Conservation (phyloP, 2,888 invertebrate genomes). For the Ryuthela nishihirai region DNA sequence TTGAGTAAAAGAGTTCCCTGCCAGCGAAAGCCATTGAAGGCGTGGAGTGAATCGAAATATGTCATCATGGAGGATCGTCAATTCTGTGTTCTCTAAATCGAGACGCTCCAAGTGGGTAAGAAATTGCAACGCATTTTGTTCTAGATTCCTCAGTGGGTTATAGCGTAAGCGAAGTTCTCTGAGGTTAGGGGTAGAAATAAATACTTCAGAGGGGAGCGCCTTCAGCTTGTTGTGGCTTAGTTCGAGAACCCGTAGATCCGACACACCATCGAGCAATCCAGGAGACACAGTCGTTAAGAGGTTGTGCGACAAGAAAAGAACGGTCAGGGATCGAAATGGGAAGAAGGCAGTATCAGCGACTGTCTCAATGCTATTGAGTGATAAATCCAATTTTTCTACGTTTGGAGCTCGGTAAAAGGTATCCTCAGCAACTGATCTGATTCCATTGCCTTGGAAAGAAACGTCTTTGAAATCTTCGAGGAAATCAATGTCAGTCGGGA, state of each 20-base stretch:
- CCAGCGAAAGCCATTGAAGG: slow-evolving; percentile 15
- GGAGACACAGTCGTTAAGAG: slow-evolving; percentile 2
- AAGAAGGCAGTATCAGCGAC: slow-evolving; percentile 18
- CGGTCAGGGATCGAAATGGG: slow-evolving; percentile 6
- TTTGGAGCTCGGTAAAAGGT: slow-evolving; percentile 11
- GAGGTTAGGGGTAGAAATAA: slow-evolving; percentile 3
- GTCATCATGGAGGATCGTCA: slow-evolving; percentile 8
- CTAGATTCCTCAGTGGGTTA: slow-evolving; percentile 20
- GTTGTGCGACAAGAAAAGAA: slow-evolving; percentile 20
- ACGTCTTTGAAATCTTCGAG: not conserved
- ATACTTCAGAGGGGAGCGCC: not conserved
- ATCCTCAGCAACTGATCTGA: not conserved
- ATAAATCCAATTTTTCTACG: slow-evolving; percentile 18
- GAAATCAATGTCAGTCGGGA: slow-evolving; percentile 8
- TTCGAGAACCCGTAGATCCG: slow-evolving; percentile 31
- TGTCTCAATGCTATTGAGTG: slow-evolving; percentile 4
- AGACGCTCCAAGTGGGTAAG: slow-evolving; percentile 17
- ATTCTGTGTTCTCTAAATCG: slow-evolving; percentile 20
- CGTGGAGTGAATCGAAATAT: slow-evolving; percentile 15
- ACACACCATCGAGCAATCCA: slow-evolving; percentile 17
- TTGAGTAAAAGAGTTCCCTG: slow-evolving; percentile 19
- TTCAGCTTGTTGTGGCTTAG: slow-evolving; percentile 50
- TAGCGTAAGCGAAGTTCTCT: slow-evolving; percentile 20
- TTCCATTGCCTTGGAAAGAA: slow-evolving; percentile 11
- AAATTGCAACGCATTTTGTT: not conserved